Evolutionary conservation across 2,888 invertebrate genomes (phyloP).

Genomic region (Chloroclysta siterata): DNA sequence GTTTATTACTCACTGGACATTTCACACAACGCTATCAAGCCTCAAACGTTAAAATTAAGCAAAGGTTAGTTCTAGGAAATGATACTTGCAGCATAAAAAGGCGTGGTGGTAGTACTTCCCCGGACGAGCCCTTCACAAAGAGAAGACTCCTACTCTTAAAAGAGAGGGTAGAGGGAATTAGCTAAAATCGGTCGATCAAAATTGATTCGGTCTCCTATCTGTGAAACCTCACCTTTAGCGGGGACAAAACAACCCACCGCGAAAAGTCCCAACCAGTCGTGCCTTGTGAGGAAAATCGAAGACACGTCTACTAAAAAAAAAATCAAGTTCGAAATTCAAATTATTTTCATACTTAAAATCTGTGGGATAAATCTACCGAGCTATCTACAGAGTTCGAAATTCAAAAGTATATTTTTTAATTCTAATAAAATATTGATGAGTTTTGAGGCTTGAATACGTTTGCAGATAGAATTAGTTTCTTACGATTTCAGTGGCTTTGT

Average conservation of each 20-base stretch:
- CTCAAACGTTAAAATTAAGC: too few species aligned
- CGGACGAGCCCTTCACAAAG: too few species aligned
- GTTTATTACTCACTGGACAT: too few species aligned
- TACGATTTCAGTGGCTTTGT: background rate
- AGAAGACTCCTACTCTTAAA: too few species aligned
- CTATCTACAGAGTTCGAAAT: background rate
- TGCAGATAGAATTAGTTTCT: background rate
- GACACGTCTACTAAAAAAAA: conserved; percentile 46
- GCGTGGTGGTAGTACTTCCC: too few species aligned
- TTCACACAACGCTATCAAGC: too few species aligned
- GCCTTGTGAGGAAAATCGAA: conserved; percentile 51
- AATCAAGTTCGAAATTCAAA: conserved; percentile 10
- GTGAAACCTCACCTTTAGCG: conserved; percentile 47
- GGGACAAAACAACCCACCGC: conserved; percentile 65
- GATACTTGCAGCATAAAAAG: too few species aligned
- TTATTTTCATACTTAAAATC: background rate
- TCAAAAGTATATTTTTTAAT: background rate
- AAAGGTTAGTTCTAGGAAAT: too few species aligned
- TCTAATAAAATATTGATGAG: background rate
- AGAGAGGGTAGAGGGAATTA: too few species aligned
- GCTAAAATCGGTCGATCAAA: too few species aligned
- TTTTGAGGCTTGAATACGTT: background rate
- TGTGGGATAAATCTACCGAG: background rate
- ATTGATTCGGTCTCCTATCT: background rate
- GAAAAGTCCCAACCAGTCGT: conserved; percentile 63